These are phyloP conservation scores for Scomber scombrus DNA, from an alignment of 2,113 vertebrate genomes.

Conservation along the genomic window DNA sequence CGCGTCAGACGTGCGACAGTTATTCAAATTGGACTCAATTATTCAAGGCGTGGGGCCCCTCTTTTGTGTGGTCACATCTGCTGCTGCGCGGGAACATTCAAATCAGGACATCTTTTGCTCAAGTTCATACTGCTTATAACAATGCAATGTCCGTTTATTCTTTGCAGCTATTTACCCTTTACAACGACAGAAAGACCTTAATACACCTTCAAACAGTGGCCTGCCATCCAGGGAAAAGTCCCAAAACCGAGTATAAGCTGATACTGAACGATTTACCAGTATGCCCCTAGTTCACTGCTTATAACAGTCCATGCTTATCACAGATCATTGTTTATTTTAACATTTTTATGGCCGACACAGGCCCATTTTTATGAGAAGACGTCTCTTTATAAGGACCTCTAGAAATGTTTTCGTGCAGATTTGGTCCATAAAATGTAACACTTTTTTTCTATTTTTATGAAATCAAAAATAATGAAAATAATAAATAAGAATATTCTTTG, in stretches of 20 bases:
- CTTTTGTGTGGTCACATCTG: conserved; percentile 82
- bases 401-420: neutral
- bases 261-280: neutral
- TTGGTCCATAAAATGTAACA: neutral
- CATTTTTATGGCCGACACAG: neutral
- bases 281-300: no score
- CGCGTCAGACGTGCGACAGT: conserved; percentile 87
- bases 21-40: conserved; percentile 86
- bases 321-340: no score
- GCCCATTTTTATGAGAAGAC: neutral
- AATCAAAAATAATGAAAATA: neutral
- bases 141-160: neutral
- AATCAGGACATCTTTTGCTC: conserved; percentile 49
- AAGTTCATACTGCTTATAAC: conserved; percentile 9
- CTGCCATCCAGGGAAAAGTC: neutral
- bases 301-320: no score
- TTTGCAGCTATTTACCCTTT: no score
- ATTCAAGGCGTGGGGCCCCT: conserved; percentile 69
- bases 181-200: accelerated
- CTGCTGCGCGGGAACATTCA: conserved; percentile 77
- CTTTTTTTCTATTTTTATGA: neutral
- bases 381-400: neutral
- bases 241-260: no score
- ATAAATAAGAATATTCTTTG: neutral
- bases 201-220: neutral